Evolutionary conservation across 2,113 vertebrate species (phyloP), one percentile per base, ranked within the genome.

Genomic region (Meles meles): DNA sequence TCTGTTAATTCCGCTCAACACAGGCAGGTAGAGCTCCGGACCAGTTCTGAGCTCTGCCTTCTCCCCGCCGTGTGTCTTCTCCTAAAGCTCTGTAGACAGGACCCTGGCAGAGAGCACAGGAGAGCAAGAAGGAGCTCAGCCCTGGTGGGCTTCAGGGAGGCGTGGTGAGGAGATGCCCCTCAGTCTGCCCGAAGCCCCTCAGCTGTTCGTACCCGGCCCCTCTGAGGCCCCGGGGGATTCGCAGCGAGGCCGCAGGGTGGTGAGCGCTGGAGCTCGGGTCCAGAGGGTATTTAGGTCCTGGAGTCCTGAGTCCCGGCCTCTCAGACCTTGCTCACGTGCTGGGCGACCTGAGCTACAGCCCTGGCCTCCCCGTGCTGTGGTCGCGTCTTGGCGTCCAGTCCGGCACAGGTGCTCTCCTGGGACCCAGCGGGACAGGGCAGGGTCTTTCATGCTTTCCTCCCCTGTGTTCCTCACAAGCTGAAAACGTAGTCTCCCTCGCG

Each of bases 271-370:
- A 47, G 37, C 29, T 14, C 0, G 4, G 83, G 61, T 42, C 71
- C 6, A 7, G 12, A 74, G 61, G 13, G 37, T 4, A 6, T 44
- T 25, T 37, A 5, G 11, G 20, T 5, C 3, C 21, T 29, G 4
- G 34, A 15, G 37, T 34, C 79, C 27, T 14, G 9, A 7, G 23
- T 42, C 29, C 55, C 6, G 3, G 5, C 95, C 67, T 88, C 67
- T 80, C 3, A 2, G 49, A 12, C 44, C 47, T n/a, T 6, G 29
- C 77, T 76, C n/a, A 4, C 1, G 0, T 13, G 9, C 12, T 15
- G 4, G 21, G 42, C 21, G 10, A 8, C 37, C 44, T 9, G 14
- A 2, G 76, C 81, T 25, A 20, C 21, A 6, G 42, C 20, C 37
- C 49, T 42, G 42, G 74, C 31, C 31, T 57, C 77, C 27, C 52